Conservation (phyloP, 2,888 invertebrate species). For the Stenurella melanura region DNA sequence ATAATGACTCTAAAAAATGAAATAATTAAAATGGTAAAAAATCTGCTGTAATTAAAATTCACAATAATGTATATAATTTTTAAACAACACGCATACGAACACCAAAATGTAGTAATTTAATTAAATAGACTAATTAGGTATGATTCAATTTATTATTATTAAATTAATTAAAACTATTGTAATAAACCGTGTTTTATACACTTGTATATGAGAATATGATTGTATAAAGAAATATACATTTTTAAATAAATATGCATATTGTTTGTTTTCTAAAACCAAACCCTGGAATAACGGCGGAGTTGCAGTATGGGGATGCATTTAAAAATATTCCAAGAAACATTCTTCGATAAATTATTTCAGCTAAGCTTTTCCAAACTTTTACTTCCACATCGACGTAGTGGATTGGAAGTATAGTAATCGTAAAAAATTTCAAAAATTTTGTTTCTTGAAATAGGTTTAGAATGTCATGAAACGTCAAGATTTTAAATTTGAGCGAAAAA, state of each 20-base stretch:
- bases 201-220: background rate
- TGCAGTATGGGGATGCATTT: no score
- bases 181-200: constrained; percentile 1
- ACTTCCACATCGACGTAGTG: no score
- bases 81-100: constrained; percentile 3
- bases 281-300: no score
- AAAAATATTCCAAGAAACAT: no score
- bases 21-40: background rate
- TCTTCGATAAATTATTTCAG: no score
- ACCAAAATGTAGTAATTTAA: background rate
- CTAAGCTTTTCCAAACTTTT: no score
- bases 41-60: background rate
- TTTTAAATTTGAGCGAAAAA: no score
- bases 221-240: background rate
- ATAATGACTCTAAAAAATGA: background rate
- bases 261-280: background rate
- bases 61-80: background rate
- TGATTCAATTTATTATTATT: background rate
- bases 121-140: background rate
- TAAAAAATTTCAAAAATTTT: no score
- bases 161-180: background rate
- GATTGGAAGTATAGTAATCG: no score
- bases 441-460: no score
- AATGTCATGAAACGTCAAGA: no score
- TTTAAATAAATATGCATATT: background rate